Percentiles rank a stretch among this genome's conserved stretches.
These are phyloP conservation scores for Parnassius apollo DNA, from an alignment of 2,888 invertebrate species.

Conservation along the genomic window DNA sequence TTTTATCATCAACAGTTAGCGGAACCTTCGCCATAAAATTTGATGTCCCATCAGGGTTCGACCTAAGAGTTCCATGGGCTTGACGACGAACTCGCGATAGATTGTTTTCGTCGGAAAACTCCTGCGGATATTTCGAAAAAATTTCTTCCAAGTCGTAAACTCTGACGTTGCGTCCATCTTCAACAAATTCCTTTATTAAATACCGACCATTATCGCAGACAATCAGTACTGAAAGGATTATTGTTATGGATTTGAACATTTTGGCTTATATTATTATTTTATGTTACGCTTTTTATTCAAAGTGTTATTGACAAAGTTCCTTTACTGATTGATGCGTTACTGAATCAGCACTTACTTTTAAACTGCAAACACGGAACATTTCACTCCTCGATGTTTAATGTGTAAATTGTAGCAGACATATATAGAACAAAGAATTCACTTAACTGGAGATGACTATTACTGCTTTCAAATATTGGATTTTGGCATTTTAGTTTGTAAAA, in stretches of 20 bases:
- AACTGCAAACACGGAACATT: neutral
- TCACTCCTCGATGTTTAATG: neutral
- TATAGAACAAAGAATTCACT: no score
- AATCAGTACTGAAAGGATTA: slow-evolving; percentile 1
- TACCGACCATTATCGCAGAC: slow-evolving; percentile 7
- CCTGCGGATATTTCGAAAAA: neutral
- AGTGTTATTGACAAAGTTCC: neutral
- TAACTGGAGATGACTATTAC: no score
- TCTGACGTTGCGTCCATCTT: slow-evolving; percentile 7
- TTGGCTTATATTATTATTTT: neutral
- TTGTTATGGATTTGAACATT: slow-evolving; percentile 3
- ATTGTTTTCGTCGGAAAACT: neutral
- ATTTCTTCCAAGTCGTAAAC: slow-evolving; percentile 4
- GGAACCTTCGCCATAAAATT: slow-evolving; percentile 37
- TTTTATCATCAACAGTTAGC: slow-evolving; percentile 33
- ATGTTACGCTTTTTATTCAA: neutral
- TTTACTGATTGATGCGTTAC: neutral
- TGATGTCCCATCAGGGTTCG: slow-evolving; percentile 37
- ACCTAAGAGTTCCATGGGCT: slow-evolving; percentile 31
- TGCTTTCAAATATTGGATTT: no score
- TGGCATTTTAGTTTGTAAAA: no score
- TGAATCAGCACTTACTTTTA: neutral
- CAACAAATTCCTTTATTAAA: slow-evolving; percentile 1
- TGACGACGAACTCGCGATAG: slow-evolving; percentile 31
- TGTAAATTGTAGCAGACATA: no score